Base-by-base conservation (phyloP, 2,797 vertebrate genomes). In the Sylvilagus floridanus region DNA sequence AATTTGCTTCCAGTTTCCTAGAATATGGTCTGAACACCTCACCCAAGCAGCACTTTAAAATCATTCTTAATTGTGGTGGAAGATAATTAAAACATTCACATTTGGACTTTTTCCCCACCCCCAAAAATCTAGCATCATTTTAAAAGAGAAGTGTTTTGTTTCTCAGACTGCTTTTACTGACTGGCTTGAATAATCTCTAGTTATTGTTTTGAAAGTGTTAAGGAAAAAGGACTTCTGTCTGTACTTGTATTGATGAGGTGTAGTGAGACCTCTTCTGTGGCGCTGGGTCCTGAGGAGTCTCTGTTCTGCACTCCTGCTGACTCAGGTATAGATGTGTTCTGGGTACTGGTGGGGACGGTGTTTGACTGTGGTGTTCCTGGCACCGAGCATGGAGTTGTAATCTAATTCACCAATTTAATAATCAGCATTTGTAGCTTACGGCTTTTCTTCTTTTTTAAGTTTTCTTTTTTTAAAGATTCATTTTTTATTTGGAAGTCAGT, bases 271-370 rank as follows among this genome's bases (percentile, higher is more conserved):
- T 7, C 52, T 8, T 13, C n/a, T 12, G 0, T 1, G 3, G 83
- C 1, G 0, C 1, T 21, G 69, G 4, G 4, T 21, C 63, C n/a
- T 8, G 16, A 2, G 22, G 9, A 0, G 0, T 42, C 14, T 79
- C 1, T 54, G 71, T 30, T 16, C 37, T 37, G 16, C 5, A 16
- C 1, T 30, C 68, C 35, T 35, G 32, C 47, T 57, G 54, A 8
- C 12, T 37, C 10, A 7, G 22, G n/a, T 24, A 0, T 7, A 5
- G 30, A 26, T 71, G 57, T n/a, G 47, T 28, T 3, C 2, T 7
- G 6, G 26, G 0, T 77, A 4, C 5, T 21, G 13, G 30, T 26
- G 19, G 7, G 22, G 3, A 26, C 4, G 4, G 13, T 24, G 13
- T 84, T 30, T 9, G 32, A 32, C 60, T 4, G 2, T 16, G 7